Evolutionary conservation across 2,888 invertebrate species (phyloP).

Genomic region (Acanthosepion esculentum): DNA sequence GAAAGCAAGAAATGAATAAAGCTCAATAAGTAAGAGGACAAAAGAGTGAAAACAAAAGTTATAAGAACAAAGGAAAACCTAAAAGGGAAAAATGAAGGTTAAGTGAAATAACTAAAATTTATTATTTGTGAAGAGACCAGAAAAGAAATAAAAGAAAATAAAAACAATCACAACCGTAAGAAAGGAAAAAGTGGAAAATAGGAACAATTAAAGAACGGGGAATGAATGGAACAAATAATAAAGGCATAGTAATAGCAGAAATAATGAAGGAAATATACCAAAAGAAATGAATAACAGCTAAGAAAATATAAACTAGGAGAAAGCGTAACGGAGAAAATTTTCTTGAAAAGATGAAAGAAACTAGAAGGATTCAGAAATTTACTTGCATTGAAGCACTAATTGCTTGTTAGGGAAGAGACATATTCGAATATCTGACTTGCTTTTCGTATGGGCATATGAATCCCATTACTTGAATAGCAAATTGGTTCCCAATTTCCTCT

Average conservation of each 20-base stretch:
- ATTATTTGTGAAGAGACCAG: neutral
- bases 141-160: neutral
- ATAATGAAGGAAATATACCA: neutral
- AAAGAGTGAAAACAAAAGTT: neutral
- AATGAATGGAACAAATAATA: neutral
- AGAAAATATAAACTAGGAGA: neutral
- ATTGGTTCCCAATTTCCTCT: constrained; percentile 18
- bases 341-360: neutral
- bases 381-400: neutral
- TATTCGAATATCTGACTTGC: neutral
- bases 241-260: neutral
- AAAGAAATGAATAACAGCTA: neutral
- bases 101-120: neutral
- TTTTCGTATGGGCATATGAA: neutral
- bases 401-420: constrained; percentile 33
- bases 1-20: neutral
- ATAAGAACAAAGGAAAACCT: neutral
- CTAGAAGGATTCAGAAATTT: neutral
- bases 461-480: constrained; percentile 22
- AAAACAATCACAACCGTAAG: too few relatives aligned
- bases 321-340: neutral
- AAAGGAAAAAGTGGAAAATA: too few relatives aligned
- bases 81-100: neutral
- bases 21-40: neutral
- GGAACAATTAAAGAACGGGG: neutral